phyloP scores from a whole-genome alignment of 64 coral and sea anemone genomes.

The Pocillopora damicornis region DNA sequence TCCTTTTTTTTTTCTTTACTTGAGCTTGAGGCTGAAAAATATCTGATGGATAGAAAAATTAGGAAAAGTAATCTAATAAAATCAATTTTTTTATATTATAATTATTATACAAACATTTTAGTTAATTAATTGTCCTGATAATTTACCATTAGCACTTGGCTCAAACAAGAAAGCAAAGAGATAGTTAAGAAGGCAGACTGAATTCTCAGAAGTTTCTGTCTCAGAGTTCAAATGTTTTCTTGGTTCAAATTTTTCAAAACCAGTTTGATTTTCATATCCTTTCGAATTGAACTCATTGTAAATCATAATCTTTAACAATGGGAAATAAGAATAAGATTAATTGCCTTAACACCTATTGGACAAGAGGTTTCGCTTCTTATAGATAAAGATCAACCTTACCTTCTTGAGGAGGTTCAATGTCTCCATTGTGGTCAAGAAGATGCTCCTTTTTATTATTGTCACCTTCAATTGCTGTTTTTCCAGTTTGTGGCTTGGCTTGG shows the following conservation, averaged over 20 bases:
- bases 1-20: constrained; percentile 83
- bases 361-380: too few relatives aligned
- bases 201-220: background rate
- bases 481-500: background rate
- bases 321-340: too few relatives aligned
- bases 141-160: background rate
- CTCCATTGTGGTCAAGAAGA: constrained; percentile 9
- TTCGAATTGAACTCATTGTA: too few relatives aligned
- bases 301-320: background rate
- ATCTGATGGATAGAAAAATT: constrained; percentile 8
- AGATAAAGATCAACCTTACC: background rate
- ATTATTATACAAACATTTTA: background rate
- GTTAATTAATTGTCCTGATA: background rate
- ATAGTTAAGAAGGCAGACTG: too few relatives aligned
- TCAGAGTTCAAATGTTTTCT: background rate
- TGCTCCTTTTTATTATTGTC: constrained; percentile 16
- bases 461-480: background rate
- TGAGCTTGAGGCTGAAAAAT: constrained; percentile 56
- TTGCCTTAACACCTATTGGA: too few relatives aligned
- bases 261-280: background rate
- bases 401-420: constrained; percentile 47
- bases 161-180: background rate
- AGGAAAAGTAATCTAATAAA: background rate
- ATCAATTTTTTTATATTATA: background rate
- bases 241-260: background rate